These are phyloP conservation scores for Pelochelys cantorii DNA, from an alignment of 2,797 vertebrate genomes.

Conservation along the genomic window DNA sequence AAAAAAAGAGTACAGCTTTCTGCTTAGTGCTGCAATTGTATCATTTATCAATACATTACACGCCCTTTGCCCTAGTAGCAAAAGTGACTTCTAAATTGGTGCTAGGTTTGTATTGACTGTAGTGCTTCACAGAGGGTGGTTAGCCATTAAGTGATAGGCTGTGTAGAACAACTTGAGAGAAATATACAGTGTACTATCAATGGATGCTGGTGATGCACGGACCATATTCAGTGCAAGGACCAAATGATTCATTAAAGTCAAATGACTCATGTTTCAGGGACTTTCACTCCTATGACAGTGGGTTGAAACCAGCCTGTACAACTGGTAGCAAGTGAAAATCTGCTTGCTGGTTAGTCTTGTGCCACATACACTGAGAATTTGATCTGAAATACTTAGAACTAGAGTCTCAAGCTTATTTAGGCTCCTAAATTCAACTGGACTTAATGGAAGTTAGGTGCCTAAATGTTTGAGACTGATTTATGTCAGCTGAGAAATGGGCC, in stretches of 20 bases:
- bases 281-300: neutral
- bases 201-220: neutral
- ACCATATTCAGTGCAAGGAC: neutral
- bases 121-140: neutral
- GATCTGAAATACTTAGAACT: neutral
- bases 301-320: neutral
- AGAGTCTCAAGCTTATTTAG: neutral
- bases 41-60: neutral
- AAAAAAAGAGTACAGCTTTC: constrained; percentile 30
- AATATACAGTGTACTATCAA: neutral
- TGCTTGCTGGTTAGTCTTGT: neutral
- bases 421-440: neutral
- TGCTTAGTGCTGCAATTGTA: neutral
- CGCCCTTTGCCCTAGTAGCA: neutral
- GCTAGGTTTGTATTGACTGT: neutral
- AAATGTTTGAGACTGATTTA: neutral
- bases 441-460: neutral
- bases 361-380: neutral
- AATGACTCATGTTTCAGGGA: neutral
- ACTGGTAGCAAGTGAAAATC: neutral
- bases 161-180: neutral
- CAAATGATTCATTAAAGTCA: neutral
- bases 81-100: neutral
- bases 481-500: too few relatives aligned
- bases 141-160: neutral